These are phyloP conservation scores for Cyclina sinensis DNA, from an alignment of 1,140 invertebrate species.

Conservation along the genomic window DNA sequence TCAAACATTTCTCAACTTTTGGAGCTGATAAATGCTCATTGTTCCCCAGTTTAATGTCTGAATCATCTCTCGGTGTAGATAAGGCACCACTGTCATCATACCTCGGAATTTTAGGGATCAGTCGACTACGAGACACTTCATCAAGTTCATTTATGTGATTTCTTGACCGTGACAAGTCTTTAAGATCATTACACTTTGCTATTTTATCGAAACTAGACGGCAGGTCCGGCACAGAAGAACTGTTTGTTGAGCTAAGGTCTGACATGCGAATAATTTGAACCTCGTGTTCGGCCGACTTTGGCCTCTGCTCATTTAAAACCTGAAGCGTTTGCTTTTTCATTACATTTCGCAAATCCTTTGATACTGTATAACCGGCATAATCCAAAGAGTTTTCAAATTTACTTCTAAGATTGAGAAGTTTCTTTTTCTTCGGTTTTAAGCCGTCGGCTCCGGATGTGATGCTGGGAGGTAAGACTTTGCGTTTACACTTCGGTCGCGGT, in stretches of 20 bases:
- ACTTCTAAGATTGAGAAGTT: slow-evolving; percentile 46
- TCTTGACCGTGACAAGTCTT: neutral
- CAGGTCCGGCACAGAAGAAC: slow-evolving; percentile 56
- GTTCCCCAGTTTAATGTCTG: neutral
- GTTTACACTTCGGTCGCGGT: slow-evolving; percentile 57
- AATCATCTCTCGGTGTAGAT: slow-evolving; percentile 43
- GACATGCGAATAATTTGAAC: neutral
- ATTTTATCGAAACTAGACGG: slow-evolving; percentile 32
- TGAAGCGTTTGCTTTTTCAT: slow-evolving; percentile 18
- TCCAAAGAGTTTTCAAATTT: slow-evolving; percentile 7
- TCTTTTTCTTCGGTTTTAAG: slow-evolving; percentile 39
- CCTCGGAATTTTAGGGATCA: neutral
- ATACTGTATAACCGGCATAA: neutral
- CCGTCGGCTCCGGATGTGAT: slow-evolving; percentile 4
- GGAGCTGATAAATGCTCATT: neutral
- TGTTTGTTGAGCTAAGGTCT: slow-evolving; percentile 44
- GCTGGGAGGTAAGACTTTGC: slow-evolving; percentile 51
- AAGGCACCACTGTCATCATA: slow-evolving; percentile 60
- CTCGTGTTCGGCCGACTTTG: slow-evolving; percentile 35
- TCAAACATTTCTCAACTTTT: neutral
- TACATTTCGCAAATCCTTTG: slow-evolving; percentile 26
- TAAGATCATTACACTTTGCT: slow-evolving; percentile 17
- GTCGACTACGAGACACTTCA: neutral
- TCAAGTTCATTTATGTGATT: neutral
- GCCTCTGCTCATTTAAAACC: slow-evolving; percentile 2